phyloP scores from a whole-genome alignment of 2,113 vertebrate species.

The Nibea albiflora region DNA sequence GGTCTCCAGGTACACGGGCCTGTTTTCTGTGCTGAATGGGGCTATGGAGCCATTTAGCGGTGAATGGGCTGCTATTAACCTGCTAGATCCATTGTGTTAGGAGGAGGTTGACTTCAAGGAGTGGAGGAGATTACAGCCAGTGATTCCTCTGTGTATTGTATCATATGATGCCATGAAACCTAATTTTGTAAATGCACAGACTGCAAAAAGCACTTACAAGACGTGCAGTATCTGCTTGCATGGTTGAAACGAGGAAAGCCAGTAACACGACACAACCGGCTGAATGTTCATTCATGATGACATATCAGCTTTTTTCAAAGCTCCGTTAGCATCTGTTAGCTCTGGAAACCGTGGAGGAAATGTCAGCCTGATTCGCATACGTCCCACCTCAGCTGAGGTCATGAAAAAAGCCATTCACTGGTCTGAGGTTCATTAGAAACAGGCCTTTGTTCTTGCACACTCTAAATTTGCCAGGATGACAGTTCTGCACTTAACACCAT shows the following conservation, averaged over 20 bases:
- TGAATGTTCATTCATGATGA: slow-evolving; percentile 11
- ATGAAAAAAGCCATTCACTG: not conserved
- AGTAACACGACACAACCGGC: not conserved
- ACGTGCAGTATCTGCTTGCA: slow-evolving; percentile 18
- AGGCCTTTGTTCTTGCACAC: slow-evolving; percentile 30
- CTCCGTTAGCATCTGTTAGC: not conserved
- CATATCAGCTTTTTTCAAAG: not conserved
- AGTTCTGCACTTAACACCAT: slow-evolving; percentile 35
- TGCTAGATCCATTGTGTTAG: slow-evolving; percentile 38
- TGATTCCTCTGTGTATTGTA: slow-evolving; percentile 32
- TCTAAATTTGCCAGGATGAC: slow-evolving; percentile 22
- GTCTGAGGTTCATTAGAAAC: slow-evolving; percentile 26
- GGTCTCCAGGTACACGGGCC: slow-evolving; percentile 12
- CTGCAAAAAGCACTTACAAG: slow-evolving; percentile 16
- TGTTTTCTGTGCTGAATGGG: slow-evolving; percentile 25
- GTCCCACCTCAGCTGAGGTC: slow-evolving; percentile 26
- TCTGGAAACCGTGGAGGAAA: not conserved
- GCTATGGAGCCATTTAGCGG: slow-evolving; percentile 25
- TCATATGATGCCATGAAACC: slow-evolving; percentile 16
- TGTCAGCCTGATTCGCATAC: not conserved
- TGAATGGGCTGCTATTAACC: slow-evolving; percentile 40
- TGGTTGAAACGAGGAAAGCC: not conserved
- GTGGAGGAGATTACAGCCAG: slow-evolving; percentile 24
- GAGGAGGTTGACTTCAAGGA: slow-evolving; percentile 19
- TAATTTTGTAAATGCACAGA: slow-evolving; percentile 21